These are phyloP conservation scores for Bujurquina vittata DNA, from an alignment of 2,113 vertebrate genomes.

Conservation along the genomic window DNA sequence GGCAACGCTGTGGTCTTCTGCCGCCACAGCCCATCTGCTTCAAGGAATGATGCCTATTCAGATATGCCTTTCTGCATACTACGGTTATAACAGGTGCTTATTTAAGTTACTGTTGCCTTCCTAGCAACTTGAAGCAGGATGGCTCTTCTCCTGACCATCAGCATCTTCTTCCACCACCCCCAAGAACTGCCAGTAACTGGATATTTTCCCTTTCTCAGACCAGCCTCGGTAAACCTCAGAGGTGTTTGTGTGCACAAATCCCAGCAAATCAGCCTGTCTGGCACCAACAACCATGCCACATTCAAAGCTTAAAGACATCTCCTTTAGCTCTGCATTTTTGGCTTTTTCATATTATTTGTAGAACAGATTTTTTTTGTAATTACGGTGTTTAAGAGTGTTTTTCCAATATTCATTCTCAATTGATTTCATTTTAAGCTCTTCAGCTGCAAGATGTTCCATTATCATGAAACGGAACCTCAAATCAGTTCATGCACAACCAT, in stretches of 20 bases:
- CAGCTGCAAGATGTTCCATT: not conserved
- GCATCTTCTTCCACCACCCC: not conserved
- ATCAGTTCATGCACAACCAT: not conserved
- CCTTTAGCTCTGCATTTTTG: not conserved
- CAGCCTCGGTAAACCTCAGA: not conserved
- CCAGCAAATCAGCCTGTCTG: too few species aligned
- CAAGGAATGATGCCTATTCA: not conserved
- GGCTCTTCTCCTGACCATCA: not conserved
- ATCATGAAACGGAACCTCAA: not conserved
- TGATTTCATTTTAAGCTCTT: not conserved
- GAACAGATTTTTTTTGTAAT: not conserved
- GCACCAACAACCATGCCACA: not conserved
- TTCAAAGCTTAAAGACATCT: not conserved
- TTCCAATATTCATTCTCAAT: not conserved
- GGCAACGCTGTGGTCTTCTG: not conserved
- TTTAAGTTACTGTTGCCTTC: not conserved
- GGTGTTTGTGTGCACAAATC: not conserved
- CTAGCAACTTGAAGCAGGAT: not conserved
- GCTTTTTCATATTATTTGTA: not conserved
- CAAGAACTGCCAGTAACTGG: not conserved
- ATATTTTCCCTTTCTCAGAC: not conserved
- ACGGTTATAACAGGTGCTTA: accelerated
- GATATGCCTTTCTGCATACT: not conserved
- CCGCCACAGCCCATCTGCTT: not conserved
- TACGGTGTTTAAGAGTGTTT: not conserved